Percentiles rank a stretch among this genome's conserved stretches.
Conservation (phyloP, 2,888 invertebrate species). For the Pachydiplax longipennis region DNA sequence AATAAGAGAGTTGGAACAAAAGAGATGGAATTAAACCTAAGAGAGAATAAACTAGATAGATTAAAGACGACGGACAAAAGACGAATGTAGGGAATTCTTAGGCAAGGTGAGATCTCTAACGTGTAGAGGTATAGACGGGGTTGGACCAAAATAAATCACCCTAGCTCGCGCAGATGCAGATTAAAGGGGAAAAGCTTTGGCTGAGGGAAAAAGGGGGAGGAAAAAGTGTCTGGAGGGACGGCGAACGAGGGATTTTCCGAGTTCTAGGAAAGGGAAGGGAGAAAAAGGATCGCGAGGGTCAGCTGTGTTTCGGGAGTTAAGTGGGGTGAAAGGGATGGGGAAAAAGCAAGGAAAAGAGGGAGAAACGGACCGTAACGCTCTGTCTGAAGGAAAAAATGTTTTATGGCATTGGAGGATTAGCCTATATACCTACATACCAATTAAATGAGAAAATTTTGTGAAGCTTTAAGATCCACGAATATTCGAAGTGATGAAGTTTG, state of each 20-base stretch:
- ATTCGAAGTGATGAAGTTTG: not conserved
- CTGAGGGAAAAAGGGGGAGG: not conserved
- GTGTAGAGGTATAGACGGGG: not conserved
- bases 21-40: not conserved
- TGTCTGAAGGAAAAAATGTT: not conserved
- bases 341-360: not conserved
- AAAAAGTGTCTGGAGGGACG: not conserved
- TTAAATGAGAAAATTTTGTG: not conserved
- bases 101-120: not conserved
- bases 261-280: not conserved
- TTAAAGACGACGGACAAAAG: too few species aligned
- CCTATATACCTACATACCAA: not conserved
- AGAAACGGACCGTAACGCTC: not conserved
- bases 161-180: not conserved
- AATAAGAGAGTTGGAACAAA: not conserved
- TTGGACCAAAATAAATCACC: not conserved
- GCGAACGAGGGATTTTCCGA: not conserved
- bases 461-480: not conserved
- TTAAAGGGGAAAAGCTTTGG: not conserved
- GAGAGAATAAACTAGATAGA: not conserved
- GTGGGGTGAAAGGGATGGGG: not conserved
- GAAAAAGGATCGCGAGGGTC: not conserved
- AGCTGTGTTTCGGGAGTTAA: slow-evolving; percentile 6
- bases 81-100: too few species aligned
- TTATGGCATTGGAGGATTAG: not conserved